phyloP scores from a whole-genome alignment of 2,888 invertebrate genomes.

The Drosophila paracracens region DNA sequence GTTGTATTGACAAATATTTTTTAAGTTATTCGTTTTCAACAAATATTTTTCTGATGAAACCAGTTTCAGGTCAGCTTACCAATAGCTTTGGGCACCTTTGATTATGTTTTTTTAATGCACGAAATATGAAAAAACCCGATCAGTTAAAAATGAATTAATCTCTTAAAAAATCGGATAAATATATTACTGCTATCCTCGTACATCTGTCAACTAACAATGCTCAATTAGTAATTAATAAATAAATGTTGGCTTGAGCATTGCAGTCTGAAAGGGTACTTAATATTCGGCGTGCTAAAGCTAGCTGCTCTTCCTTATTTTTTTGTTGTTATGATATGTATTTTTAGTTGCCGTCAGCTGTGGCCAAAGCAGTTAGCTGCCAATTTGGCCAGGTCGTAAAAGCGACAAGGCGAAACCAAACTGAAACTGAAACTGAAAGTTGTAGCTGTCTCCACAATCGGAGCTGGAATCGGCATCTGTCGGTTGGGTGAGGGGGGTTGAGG shows the following conservation, averaged over 20 bases:
- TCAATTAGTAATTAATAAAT: neutral
- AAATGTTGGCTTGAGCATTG: neutral
- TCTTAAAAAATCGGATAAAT: neutral
- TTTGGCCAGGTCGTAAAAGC: constrained; percentile 34
- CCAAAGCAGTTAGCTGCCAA: constrained; percentile 25
- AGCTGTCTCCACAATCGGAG: neutral
- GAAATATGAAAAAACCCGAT: neutral
- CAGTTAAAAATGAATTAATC: too few relatives aligned
- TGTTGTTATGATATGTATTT: neutral
- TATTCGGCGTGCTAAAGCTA: neutral
- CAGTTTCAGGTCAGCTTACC: neutral
- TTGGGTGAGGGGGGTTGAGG: neutral
- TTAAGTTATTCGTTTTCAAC: neutral
- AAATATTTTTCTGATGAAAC: neutral
- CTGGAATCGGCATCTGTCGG: constrained; percentile 3
- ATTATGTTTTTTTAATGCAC: neutral
- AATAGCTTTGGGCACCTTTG: neutral
- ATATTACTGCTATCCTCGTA: neutral
- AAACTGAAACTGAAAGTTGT: constrained; percentile 49
- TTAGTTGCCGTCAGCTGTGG: constrained; percentile 29
- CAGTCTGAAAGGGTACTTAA: neutral
- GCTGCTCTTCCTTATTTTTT: neutral
- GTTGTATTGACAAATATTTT: neutral
- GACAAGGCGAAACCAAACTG: constrained; percentile 15
- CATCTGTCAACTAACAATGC: neutral